Evolutionary conservation across 2,113 vertebrate species (phyloP).

Genomic region (Anguilla rostrata): DNA sequence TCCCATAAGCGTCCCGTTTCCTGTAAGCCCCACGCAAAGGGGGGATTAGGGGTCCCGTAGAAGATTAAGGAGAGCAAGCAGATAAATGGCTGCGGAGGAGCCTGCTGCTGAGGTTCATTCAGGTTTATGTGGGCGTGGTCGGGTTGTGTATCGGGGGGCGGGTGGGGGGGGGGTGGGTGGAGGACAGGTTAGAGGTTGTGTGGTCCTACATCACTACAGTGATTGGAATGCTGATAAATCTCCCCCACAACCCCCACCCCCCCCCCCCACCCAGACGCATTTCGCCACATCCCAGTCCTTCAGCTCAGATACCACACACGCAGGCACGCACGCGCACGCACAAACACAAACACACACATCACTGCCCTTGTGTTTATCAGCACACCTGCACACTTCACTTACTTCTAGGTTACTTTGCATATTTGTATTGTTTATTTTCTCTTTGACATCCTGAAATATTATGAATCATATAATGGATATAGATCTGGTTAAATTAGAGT

Average conservation of each 20-base stretch:
- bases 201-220: slow-evolving; percentile 8
- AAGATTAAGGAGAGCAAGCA: background rate
- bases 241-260: too few relatives aligned
- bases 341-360: background rate
- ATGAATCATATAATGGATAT: too few relatives aligned
- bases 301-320: background rate
- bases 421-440: too few relatives aligned
- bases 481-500: too few relatives aligned
- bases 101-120: background rate
- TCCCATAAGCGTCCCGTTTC: background rate
- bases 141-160: too few relatives aligned
- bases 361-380: background rate
- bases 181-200: background rate
- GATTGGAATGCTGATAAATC: background rate
- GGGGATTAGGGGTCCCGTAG: background rate
- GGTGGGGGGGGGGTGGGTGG: too few relatives aligned
- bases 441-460: too few relatives aligned
- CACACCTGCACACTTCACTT: background rate
- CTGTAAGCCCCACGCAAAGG: too few relatives aligned
- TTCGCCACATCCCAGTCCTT: too few relatives aligned
- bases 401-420: background rate
- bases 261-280: background rate
- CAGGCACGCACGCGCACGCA: background rate
- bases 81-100: background rate
- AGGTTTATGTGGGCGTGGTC: background rate